phyloP scores from a whole-genome alignment of 92 coral and sea anemone species.

The Epizoanthus stellaris region DNA sequence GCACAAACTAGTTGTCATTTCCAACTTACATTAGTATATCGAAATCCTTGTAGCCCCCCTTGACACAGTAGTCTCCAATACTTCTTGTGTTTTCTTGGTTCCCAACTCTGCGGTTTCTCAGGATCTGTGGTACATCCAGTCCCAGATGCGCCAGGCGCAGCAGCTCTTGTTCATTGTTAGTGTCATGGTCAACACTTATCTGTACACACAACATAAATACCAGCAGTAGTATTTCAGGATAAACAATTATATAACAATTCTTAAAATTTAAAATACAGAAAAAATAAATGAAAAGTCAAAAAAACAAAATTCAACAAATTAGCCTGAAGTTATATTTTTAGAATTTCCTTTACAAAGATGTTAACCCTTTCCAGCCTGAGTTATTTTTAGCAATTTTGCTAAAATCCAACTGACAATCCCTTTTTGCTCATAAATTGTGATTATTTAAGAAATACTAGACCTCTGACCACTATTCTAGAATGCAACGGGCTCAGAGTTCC shows the following conservation, averaged over 20 bases:
- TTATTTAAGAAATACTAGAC: too few relatives aligned
- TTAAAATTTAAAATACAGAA: background rate
- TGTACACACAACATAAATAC: slow-evolving; percentile 14
- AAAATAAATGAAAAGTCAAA: too few relatives aligned
- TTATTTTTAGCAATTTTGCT: too few relatives aligned
- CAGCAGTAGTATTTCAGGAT: background rate
- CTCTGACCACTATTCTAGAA: too few relatives aligned
- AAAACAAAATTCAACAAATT: too few relatives aligned
- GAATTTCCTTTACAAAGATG: too few relatives aligned
- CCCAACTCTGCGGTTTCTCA: slow-evolving; percentile 79
- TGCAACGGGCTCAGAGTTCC: too few relatives aligned
- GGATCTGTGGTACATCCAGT: slow-evolving; percentile 85
- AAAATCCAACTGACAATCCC: too few relatives aligned
- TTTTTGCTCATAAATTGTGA: too few relatives aligned
- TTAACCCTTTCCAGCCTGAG: too few relatives aligned
- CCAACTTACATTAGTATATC: slow-evolving; percentile 87
- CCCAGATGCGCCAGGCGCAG: slow-evolving; percentile 85
- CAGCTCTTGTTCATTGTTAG: slow-evolving; percentile 84
- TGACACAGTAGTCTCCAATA: slow-evolving; percentile 95
- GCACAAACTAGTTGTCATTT: too few relatives aligned
- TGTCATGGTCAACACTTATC: slow-evolving; percentile 90
- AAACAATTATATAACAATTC: background rate
- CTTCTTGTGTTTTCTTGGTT: slow-evolving; percentile 94
- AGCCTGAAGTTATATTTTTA: too few relatives aligned
- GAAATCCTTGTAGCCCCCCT: slow-evolving; percentile 98